Conservation (phyloP, 1,140 invertebrate genomes). For the Nasonia giraulti region DNA sequence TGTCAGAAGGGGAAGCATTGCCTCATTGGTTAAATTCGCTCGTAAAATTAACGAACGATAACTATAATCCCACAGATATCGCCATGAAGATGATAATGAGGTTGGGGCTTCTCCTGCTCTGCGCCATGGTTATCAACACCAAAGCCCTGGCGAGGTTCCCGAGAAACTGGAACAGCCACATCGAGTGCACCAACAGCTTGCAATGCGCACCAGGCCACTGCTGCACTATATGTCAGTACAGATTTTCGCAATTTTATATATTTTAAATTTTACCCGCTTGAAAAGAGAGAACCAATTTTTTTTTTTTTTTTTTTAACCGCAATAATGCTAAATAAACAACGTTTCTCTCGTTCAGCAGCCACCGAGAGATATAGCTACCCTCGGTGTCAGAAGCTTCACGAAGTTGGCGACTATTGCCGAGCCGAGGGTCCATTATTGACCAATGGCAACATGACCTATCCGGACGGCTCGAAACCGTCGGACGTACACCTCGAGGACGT, state of each 20-base stretch:
- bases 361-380: constrained; percentile 57
- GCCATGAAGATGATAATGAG: neutral
- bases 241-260: neutral
- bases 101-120: neutral
- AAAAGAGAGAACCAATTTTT: neutral
- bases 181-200: constrained; percentile 35
- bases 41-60: constrained; percentile 1
- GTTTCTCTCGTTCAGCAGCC: constrained; percentile 19
- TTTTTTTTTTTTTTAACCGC: neutral
- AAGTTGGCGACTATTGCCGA: constrained; percentile 56
- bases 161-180: neutral
- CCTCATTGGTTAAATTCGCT: neutral
- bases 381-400: constrained; percentile 51
- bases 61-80: neutral
- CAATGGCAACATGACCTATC: constrained; percentile 56
- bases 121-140: neutral
- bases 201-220: constrained; percentile 47
- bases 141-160: neutral
- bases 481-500: constrained; percentile 55
- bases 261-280: neutral
- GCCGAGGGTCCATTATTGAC: constrained; percentile 35
- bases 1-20: neutral
- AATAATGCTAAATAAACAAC: neutral
- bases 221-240: constrained; percentile 44
- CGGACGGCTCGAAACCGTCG: constrained; percentile 47